Evolutionary conservation across 2,888 invertebrate species (phyloP), one percentile per base, ranked within the genome.

Genomic region (Drosophila sordidula): DNA sequence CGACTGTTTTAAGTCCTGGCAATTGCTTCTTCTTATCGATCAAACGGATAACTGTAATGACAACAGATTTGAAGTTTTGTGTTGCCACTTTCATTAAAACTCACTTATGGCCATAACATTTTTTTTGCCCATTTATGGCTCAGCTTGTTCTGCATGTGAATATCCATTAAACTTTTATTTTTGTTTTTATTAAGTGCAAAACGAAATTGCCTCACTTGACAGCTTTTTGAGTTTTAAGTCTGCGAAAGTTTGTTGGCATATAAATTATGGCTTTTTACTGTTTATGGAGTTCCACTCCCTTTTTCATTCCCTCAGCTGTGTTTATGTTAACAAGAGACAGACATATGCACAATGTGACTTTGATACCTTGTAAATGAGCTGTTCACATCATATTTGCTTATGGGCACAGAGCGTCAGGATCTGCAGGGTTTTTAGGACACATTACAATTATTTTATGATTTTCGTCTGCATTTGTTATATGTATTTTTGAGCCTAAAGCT

Each of bases 131-230:
- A 75, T 75, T 82, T 61, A 56, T 50, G 44, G 59, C 63, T 41
- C 62, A 62, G 57, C 26, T 73, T 61, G 29, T 59, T 55, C 51
- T 47, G 64, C 39, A 56, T 74, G 74, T 66, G 67, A 39, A 50
- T 32, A n/a, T 44, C 55, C 84, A 88, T 88, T 88, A 76, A 69
- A 76, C 3, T 82, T 70, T 18, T 18, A 14, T 32, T 11, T 9
- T 42, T 5, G 22, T 14, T 22, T 84, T 89, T 83, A 87, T 83
- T 70, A 80, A 84, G 83, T 83, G 89, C 82, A 78, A 89, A 89
- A 69, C 74, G 85, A 89, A 84, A 72, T 84, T 84, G 87, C 55
- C 71, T 67, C 63, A 69, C 78, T 87, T 71, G 49, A 64, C 55
- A 32, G 57, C 58, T 46, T 51, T 18, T 76, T 71, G 75, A 69